Percentiles rank a stretch among this genome's conserved stretches.
Evolutionary conservation across 2,888 invertebrate genomes (phyloP).

Genomic region (Ophraella communa): DNA sequence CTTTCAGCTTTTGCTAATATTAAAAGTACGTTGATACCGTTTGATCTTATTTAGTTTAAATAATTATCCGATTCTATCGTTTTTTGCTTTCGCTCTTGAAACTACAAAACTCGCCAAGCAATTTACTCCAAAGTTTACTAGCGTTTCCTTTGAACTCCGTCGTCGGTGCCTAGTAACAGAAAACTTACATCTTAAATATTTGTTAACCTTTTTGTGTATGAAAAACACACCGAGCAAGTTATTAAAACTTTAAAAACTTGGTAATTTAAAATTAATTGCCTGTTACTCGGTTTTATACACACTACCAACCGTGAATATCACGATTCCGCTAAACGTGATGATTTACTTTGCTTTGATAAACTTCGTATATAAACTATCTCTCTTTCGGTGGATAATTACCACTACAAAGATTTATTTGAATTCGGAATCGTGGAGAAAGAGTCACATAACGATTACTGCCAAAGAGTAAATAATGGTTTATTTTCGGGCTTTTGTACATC

Average conservation of each 20-base stretch:
- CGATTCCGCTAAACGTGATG: conserved; percentile 55
- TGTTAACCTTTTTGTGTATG: too few species aligned
- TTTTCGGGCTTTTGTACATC: not conserved
- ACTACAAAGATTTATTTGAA: conserved; percentile 39
- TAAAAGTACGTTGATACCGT: too few species aligned
- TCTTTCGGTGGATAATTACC: conserved; percentile 50
- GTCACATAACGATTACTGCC: conserved; percentile 28
- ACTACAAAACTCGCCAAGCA: too few species aligned
- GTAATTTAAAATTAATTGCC: not conserved
- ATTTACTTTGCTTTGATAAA: conserved; percentile 58
- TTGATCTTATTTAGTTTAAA: too few species aligned
- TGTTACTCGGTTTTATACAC: not conserved
- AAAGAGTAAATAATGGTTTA: conserved; percentile 7
- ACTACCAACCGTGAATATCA: conserved; percentile 51
- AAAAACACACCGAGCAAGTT: not conserved
- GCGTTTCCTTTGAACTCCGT: too few species aligned
- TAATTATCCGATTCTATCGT: too few species aligned
- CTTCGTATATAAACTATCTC: conserved; percentile 56
- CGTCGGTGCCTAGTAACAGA: too few species aligned
- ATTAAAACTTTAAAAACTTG: not conserved
- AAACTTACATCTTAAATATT: too few species aligned
- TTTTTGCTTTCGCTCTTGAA: too few species aligned
- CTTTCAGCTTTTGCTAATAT: too few species aligned
- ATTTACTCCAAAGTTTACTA: too few species aligned
- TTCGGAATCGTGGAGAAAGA: conserved; percentile 37